phyloP scores from a whole-genome alignment of 2,888 invertebrate genomes.

The Microdon myrmicae region DNA sequence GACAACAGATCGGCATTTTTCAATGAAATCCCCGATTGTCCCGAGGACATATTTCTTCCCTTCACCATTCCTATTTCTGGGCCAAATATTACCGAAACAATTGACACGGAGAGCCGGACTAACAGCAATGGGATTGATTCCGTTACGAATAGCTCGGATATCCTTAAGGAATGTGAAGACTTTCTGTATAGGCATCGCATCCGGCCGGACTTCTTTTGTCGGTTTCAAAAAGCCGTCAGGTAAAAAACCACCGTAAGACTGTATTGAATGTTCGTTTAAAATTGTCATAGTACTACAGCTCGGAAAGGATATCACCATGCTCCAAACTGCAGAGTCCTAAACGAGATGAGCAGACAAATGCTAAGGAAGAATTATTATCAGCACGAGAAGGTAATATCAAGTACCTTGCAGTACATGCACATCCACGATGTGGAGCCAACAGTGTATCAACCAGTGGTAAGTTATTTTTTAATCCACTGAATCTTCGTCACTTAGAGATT shows the following conservation, averaged over 20 bases:
- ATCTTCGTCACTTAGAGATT: no score
- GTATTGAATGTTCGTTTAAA: neutral
- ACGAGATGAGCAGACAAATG: slow-evolving; percentile 42
- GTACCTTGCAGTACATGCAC: no score
- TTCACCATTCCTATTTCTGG: slow-evolving; percentile 40
- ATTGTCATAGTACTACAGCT: slow-evolving; percentile 40
- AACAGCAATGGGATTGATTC: slow-evolving; percentile 39
- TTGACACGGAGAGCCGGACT: slow-evolving; percentile 17
- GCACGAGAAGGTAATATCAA: no score
- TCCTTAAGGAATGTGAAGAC: slow-evolving; percentile 71
- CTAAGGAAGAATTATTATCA: no score
- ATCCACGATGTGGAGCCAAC: no score
- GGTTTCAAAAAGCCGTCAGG: slow-evolving; percentile 71
- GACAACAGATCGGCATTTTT: slow-evolving; percentile 61
- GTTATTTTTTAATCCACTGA: no score
- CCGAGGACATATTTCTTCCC: slow-evolving; percentile 57
- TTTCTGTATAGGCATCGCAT: slow-evolving; percentile 75
- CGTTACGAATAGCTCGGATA: slow-evolving; percentile 55
- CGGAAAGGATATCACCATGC: slow-evolving; percentile 55
- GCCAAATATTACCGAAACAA: slow-evolving; percentile 2
- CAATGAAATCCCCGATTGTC: slow-evolving; percentile 62
- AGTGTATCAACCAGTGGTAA: no score
- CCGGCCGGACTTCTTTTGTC: slow-evolving; percentile 82
- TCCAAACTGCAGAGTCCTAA: slow-evolving; percentile 51
- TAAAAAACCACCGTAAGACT: slow-evolving; percentile 56